A percentile compares a stretch with the other conserved stretches of the same genome.
These are phyloP conservation scores for Cynopterus sphinx DNA, from an alignment of 2,797 vertebrate genomes.

Conservation along the genomic window DNA sequence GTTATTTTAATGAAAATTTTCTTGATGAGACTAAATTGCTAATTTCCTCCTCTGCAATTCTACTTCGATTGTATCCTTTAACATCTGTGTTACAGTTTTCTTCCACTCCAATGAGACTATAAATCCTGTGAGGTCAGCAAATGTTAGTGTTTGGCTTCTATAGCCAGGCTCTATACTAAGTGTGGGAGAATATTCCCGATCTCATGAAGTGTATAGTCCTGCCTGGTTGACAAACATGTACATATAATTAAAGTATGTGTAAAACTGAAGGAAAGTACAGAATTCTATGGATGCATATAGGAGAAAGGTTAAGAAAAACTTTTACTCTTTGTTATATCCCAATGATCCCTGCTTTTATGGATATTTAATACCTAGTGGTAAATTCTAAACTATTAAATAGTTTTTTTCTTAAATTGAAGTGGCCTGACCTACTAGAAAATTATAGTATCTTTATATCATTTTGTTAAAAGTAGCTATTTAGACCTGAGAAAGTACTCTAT, in stretches of 20 bases:
- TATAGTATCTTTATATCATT: background rate
- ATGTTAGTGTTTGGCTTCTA: background rate
- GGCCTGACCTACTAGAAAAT: background rate
- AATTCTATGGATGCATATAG: background rate
- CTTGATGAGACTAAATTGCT: background rate
- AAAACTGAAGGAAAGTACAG: background rate
- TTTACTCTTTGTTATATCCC: background rate
- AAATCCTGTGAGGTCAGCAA: background rate
- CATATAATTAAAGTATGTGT: background rate
- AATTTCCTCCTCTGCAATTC: background rate
- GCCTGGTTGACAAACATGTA: background rate
- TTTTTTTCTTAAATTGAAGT: background rate
- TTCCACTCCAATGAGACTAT: background rate
- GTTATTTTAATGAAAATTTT: background rate
- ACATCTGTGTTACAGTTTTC: background rate
- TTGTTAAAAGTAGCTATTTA: background rate
- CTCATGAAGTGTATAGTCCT: background rate
- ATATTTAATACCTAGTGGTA: background rate
- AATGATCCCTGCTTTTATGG: background rate
- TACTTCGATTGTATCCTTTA: background rate
- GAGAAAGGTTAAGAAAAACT: background rate
- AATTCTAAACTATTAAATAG: background rate
- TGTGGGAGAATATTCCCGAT: background rate
- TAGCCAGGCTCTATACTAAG: background rate
- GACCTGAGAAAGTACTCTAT: background rate